A percentile compares a stretch with the other conserved stretches of the same genome.
Evolutionary conservation across 2,888 invertebrate species (phyloP).

Genomic region (Andrena dorsata): DNA sequence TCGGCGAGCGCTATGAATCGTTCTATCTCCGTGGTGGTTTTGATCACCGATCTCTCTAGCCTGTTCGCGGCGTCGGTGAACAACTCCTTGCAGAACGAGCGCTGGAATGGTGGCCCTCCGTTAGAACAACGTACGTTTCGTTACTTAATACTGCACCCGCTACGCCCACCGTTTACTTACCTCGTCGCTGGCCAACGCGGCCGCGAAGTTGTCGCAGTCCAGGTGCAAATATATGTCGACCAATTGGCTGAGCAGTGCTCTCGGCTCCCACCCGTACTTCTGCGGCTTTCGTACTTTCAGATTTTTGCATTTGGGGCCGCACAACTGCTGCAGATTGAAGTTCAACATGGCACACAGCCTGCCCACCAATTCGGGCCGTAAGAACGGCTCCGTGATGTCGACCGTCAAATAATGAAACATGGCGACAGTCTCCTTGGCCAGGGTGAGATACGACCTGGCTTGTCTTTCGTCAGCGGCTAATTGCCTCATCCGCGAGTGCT

Average conservation of each 20-base stretch:
- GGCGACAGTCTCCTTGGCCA: slow-evolving; percentile 98
- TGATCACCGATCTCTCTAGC: slow-evolving; percentile 93
- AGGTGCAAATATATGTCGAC: slow-evolving; percentile 99
- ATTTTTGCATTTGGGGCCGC: slow-evolving; percentile 97
- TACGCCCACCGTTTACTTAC: slow-evolving; percentile 85
- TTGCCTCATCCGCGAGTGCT: slow-evolving; percentile 91
- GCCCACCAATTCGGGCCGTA: slow-evolving; percentile 96
- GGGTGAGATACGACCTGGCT: slow-evolving; percentile 95
- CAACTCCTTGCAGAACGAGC: slow-evolving; percentile 96
- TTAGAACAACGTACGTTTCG: background rate
- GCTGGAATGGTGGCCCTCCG: slow-evolving; percentile 86
- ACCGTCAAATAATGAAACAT: slow-evolving; percentile 99
- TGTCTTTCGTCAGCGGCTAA: slow-evolving; percentile 94
- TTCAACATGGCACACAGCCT: slow-evolving; percentile 98
- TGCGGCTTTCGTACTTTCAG: slow-evolving; percentile 96
- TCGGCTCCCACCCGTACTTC: slow-evolving; percentile 99
- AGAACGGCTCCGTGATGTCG: slow-evolving; percentile 97
- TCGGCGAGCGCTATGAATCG: slow-evolving; percentile 92
- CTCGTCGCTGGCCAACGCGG: slow-evolving; percentile 98
- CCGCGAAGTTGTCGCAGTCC: slow-evolving; percentile 95
- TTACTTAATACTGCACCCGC: background rate
- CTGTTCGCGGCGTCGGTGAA: slow-evolving; percentile 96
- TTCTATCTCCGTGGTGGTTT: slow-evolving; percentile 93
- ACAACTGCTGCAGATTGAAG: slow-evolving; percentile 98
- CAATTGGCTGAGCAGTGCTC: slow-evolving; percentile 94